These are phyloP conservation scores for Pristionchus fissidentatus DNA, from an alignment of 2,888 invertebrate genomes.

Conservation along the genomic window DNA sequence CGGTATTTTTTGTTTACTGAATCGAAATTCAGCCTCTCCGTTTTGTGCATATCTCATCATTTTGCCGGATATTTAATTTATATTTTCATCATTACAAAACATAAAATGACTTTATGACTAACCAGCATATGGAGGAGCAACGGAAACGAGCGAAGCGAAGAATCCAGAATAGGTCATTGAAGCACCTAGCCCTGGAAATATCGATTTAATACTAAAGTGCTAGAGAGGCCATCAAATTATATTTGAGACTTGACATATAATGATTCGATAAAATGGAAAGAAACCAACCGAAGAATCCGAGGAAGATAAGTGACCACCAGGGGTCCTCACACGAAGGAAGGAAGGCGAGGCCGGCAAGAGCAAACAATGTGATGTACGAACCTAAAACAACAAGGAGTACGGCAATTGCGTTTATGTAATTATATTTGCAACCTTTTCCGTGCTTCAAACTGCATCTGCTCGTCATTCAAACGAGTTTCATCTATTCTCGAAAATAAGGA, in stretches of 20 bases:
- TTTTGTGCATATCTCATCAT: neutral
- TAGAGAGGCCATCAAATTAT: too few species aligned
- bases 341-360: neutral
- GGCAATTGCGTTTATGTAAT: too few species aligned
- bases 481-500: too few species aligned
- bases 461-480: too few species aligned
- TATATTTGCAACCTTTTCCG: neutral
- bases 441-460: too few species aligned
- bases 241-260: neutral
- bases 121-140: conserved; percentile 14
- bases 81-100: too few species aligned
- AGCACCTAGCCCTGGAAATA: neutral
- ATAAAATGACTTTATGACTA: too few species aligned
- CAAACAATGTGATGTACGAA: neutral
- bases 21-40: too few species aligned
- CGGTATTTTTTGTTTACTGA: too few species aligned
- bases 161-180: conserved; percentile 14
- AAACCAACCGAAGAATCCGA: conserved; percentile 15
- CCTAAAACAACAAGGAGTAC: neutral
- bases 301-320: conserved; percentile 21
- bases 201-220: neutral
- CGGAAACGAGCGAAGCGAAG: conserved; percentile 17
- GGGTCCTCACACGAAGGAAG: conserved; percentile 19
- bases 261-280: too few species aligned
- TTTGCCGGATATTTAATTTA: neutral